Percentiles rank a stretch among this genome's conserved stretches.
phyloP scores from a whole-genome alignment of 2,888 invertebrate genomes.

The Parnassius apollo region DNA sequence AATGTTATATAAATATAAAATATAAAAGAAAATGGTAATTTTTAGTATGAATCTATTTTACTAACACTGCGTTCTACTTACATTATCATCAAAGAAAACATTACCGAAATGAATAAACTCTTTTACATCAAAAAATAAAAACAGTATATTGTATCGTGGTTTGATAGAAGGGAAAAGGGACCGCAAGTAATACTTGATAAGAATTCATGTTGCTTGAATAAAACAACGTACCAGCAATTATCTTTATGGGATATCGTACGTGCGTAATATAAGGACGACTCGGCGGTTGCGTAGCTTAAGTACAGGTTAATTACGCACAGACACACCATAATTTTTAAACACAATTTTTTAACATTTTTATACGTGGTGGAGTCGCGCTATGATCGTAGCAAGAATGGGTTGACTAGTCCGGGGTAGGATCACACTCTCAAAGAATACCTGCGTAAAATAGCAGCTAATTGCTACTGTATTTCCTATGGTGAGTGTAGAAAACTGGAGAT shows the following conservation, averaged over 20 bases:
- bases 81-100: slow-evolving; percentile 19
- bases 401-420: too few species aligned
- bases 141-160: neutral
- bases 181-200: neutral
- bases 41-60: neutral
- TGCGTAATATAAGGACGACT: slow-evolving; percentile 20
- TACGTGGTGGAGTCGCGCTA: too few species aligned
- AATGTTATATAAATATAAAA: too few species aligned
- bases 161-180: neutral
- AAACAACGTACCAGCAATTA: slow-evolving; percentile 15
- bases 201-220: slow-evolving; percentile 4
- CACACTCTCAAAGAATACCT: too few species aligned
- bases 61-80: slow-evolving; percentile 4
- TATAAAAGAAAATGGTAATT: too few species aligned
- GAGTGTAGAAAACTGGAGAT: too few species aligned
- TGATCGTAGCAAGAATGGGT: too few species aligned
- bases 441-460: too few species aligned
- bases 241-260: slow-evolving; percentile 21
- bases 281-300: slow-evolving; percentile 16
- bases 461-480: too few species aligned
- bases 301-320: slow-evolving; percentile 11
- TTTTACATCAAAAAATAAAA: slow-evolving; percentile 7
- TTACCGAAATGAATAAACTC: slow-evolving; percentile 19
- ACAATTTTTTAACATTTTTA: too few species aligned
- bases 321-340: neutral